Evolutionary conservation across 2,797 vertebrate species (phyloP), one percentile per base, ranked within the genome.

Genomic region (Paramormyrops hopkinsi): DNA sequence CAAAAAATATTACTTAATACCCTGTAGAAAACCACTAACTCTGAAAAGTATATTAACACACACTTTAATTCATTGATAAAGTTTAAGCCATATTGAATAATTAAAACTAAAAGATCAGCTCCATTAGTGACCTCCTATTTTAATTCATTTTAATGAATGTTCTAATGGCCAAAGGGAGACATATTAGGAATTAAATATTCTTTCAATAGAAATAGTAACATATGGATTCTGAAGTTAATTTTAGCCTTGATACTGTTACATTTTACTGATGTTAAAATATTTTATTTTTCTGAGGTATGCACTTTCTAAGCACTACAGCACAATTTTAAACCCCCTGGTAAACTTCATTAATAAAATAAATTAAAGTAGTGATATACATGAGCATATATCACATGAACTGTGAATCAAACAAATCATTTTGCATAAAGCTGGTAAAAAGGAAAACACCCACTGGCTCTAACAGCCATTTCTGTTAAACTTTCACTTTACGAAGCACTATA

Each of bases 11-110:
- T 8, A 50, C 41, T 9, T 84, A 69, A 69, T 41, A 19, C 73
- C 73, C 73, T 79, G 73, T 79, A 44, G 33, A 19, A 25, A 79
- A 79, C 33, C 73, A 79, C 48, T 51, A 85, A 79, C 12, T 50
- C 83, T 53, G 46, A 51, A 50, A 85, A 85, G 22, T 85, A 50
- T 53, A 50, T 85, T 85, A 79, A 25, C 46, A 50, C 7, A 50
- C n/a, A 85, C 48, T 50, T 84, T 84, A 22, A 84, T 50, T 50
- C 37, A 46, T 50, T 53, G 46, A 14, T 51, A 25, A 85, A 50
- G 83, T 53, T 85, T 85, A 85, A 85, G 83, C 83, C 83, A 85
- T 85, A 85, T 6, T 79, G 25, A 85, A 85, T 50, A 50, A 84
- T 44, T 48, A 85, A 79, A 51, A 25, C 50, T 85, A 29, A 85